A percentile compares a stretch with the other conserved stretches of the same genome.
Evolutionary conservation across 2,113 vertebrate genomes (phyloP).

Genomic region (Chloropsis hardwickii): DNA sequence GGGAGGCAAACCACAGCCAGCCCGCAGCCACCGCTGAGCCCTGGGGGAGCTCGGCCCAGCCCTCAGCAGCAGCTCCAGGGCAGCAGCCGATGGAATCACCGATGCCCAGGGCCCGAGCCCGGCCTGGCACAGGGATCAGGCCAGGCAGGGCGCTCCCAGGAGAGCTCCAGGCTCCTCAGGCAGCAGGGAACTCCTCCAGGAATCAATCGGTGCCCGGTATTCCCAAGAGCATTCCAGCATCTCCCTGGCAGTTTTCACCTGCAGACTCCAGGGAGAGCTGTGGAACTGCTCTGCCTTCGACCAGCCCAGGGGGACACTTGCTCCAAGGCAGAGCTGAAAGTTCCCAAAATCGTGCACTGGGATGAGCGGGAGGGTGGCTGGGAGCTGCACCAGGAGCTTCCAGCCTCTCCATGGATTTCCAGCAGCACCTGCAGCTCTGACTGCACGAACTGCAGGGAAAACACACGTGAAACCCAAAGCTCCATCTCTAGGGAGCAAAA

Average conservation of each 20-base stretch:
- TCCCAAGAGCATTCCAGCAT: fast-evolving
- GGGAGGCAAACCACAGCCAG: fast-evolving
- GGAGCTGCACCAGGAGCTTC: fast-evolving
- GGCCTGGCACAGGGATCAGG: fast-evolving
- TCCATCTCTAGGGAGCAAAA: background rate
- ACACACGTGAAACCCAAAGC: fast-evolving
- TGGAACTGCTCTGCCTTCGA: background rate
- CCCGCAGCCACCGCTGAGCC: fast-evolving
- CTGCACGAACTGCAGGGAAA: fast-evolving
- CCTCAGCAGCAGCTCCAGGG: fast-evolving
- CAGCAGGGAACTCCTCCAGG: background rate
- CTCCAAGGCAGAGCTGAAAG: fast-evolving
- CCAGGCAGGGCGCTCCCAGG: background rate
- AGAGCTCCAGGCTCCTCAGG: background rate
- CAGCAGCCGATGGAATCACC: background rate
- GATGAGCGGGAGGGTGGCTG: fast-evolving
- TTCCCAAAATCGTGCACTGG: fast-evolving
- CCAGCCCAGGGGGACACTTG: background rate
- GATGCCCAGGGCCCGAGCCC: fast-evolving
- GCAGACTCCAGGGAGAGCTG: background rate
- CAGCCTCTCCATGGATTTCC: fast-evolving
- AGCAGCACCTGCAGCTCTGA: fast-evolving
- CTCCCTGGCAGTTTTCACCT: background rate
- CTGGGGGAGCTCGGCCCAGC: fast-evolving
- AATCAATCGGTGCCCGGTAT: fast-evolving